Percentiles rank a stretch among this genome's conserved stretches.
Evolutionary conservation across 2,797 vertebrate species (phyloP).

Genomic region (Florisuga fusca): DNA sequence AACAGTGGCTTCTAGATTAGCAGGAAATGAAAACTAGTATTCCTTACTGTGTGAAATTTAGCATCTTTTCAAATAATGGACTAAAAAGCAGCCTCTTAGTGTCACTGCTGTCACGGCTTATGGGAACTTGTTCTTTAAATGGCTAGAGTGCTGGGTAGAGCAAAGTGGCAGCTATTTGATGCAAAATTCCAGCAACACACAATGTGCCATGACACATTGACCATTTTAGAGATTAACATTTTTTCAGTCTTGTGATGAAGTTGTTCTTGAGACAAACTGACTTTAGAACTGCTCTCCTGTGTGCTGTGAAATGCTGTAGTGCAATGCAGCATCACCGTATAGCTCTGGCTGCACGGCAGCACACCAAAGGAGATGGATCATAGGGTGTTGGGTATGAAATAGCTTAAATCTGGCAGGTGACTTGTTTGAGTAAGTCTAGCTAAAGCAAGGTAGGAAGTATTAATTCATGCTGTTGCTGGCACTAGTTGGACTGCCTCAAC

Average conservation of each 20-base stretch:
- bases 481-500: neutral
- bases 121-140: neutral
- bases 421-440: neutral
- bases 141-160: neutral
- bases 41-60: neutral
- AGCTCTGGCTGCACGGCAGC: neutral
- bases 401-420: neutral
- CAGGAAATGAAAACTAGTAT: neutral
- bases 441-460: neutral
- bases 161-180: neutral
- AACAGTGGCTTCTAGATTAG: neutral
- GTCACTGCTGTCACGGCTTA: neutral
- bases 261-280: constrained; percentile 17
- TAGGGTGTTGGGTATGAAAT: neutral
- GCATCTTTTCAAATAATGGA: neutral
- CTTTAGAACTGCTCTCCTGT: constrained; percentile 5
- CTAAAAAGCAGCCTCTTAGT: neutral
- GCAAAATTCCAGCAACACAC: neutral
- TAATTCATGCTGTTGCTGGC: neutral
- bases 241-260: constrained; percentile 40
- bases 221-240: constrained; percentile 53
- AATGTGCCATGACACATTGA: constrained; percentile 16
- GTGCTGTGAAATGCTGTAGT: neutral
- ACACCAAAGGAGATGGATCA: neutral
- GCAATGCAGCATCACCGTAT: neutral